Conservation (phyloP, 2,888 invertebrate species). For the Miltochrista miniata region DNA sequence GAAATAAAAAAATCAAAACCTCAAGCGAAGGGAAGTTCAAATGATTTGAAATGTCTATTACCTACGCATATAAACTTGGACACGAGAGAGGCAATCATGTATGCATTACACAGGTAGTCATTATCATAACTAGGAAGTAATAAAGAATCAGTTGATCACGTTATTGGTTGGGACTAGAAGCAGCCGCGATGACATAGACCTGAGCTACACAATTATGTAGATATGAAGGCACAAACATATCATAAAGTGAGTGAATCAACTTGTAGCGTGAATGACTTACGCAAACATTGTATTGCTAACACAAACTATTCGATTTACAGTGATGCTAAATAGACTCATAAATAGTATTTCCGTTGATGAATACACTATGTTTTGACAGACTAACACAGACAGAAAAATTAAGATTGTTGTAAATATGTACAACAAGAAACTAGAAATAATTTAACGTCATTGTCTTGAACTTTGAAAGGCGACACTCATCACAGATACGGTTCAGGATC, state of each 20-base stretch:
- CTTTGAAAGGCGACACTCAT: too few relatives aligned
- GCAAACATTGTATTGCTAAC: slow-evolving; percentile 22
- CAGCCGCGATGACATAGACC: slow-evolving; percentile 9
- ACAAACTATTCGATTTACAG: slow-evolving; percentile 17
- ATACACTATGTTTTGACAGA: slow-evolving; percentile 26
- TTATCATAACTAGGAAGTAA: slow-evolving; percentile 24
- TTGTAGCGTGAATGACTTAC: slow-evolving; percentile 32
- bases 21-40: slow-evolving; percentile 24
- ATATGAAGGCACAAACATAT: slow-evolving; percentile 16
- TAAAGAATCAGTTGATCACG: slow-evolving; percentile 23
- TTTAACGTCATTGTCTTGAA: slow-evolving; percentile 57
- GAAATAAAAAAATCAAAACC: slow-evolving; percentile 13
- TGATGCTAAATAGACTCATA: slow-evolving; percentile 26
- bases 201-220: slow-evolving; percentile 23
- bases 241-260: slow-evolving; percentile 27
- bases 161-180: slow-evolving; percentile 11
- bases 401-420: slow-evolving; percentile 23
- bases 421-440: slow-evolving; percentile 61
- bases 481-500: slow-evolving; percentile 49
- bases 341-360: slow-evolving; percentile 27
- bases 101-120: slow-evolving; percentile 8
- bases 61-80: neutral
- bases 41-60: slow-evolving; percentile 11
- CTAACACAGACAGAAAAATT: slow-evolving; percentile 38
- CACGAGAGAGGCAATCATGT: slow-evolving; percentile 2